phyloP scores from a whole-genome alignment of 2,888 invertebrate species.

The Epinotia demarniana region DNA sequence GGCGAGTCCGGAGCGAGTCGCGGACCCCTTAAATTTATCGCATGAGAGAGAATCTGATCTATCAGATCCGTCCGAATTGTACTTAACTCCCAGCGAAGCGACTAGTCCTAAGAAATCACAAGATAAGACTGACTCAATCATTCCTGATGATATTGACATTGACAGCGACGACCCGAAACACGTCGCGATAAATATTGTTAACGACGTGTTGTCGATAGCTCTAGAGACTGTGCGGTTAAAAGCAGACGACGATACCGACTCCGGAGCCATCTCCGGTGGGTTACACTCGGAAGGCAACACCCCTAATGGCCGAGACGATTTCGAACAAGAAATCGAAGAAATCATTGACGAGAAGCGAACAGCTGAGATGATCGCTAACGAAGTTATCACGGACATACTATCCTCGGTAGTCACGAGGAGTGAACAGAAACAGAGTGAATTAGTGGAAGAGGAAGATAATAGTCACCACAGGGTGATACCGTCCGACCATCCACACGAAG shows the following conservation, averaged over 20 bases:
- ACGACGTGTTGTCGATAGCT: conserved; percentile 79
- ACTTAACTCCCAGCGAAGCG: conserved; percentile 88
- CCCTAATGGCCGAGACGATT: conserved; percentile 77
- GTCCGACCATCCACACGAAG: conserved; percentile 73
- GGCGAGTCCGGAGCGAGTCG: conserved; percentile 77
- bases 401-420: conserved; percentile 62
- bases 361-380: conserved; percentile 70
- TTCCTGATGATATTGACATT: conserved; percentile 61
- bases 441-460: conserved; percentile 48
- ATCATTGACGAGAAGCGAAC: conserved; percentile 67
- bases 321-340: conserved; percentile 77
- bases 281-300: conserved; percentile 78
- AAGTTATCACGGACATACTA: conserved; percentile 72
- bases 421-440: conserved; percentile 54
- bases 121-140: conserved; percentile 73
- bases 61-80: conserved; percentile 88
- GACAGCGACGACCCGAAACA: conserved; percentile 72
- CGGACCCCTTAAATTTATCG: conserved; percentile 67
- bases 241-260: conserved; percentile 78
- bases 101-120: conserved; percentile 78
- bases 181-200: conserved; percentile 78
- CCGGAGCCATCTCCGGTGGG: conserved; percentile 79
- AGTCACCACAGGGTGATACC: conserved; percentile 69
- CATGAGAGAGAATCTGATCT: conserved; percentile 86
- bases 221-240: conserved; percentile 76